These are phyloP conservation scores for Dipodomys merriami DNA, from an alignment of 2,113 vertebrate genomes.

Conservation along the genomic window DNA sequence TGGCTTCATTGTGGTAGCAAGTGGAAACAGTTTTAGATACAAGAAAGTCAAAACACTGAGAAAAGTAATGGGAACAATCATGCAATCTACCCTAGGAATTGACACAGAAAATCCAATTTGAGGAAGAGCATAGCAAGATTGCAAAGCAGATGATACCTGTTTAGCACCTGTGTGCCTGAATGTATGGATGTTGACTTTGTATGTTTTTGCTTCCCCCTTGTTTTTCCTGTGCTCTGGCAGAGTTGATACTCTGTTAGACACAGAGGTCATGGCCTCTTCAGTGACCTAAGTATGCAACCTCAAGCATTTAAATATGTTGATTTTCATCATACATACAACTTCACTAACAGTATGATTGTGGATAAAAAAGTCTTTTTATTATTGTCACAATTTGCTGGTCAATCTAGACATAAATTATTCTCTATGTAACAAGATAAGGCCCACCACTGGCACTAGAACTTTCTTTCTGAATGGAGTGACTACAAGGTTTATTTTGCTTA, in stretches of 20 bases:
- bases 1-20: not conserved
- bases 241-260: not conserved
- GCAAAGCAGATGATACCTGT: not conserved
- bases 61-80: not conserved
- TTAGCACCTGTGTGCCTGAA: no score
- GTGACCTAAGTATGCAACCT: not conserved
- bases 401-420: not conserved
- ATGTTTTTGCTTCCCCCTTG: accelerated
- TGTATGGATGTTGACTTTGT: not conserved
- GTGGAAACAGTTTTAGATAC: not conserved
- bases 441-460: not conserved
- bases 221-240: not conserved
- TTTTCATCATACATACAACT: not conserved
- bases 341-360: not conserved
- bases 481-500: not conserved
- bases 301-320: conserved; percentile 2
- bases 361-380: not conserved
- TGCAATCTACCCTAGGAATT: not conserved
- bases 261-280: not conserved
- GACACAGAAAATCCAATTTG: not conserved
- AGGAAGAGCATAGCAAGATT: not conserved
- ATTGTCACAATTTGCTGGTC: not conserved
- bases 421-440: not conserved
- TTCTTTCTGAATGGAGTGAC: not conserved
- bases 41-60: not conserved